Evolutionary conservation across 2,113 vertebrate species (phyloP).

Genomic region (Pampusana beccarii): DNA sequence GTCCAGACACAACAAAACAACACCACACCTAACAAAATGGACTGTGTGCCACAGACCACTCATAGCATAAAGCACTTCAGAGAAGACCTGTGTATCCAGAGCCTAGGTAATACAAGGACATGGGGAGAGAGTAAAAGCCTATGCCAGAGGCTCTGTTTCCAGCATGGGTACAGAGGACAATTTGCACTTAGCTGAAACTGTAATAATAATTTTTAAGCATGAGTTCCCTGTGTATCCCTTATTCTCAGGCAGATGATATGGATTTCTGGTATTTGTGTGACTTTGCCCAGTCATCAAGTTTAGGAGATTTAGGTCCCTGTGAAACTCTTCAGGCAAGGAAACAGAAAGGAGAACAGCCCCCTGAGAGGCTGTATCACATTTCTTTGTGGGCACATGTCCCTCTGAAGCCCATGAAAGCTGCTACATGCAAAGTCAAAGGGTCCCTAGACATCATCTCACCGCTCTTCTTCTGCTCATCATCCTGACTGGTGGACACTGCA

Average conservation of each 20-base stretch:
- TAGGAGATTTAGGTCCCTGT: background rate
- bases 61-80: background rate
- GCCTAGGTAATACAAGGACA: background rate
- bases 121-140: background rate
- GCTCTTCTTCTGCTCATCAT: background rate
- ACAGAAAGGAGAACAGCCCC: background rate
- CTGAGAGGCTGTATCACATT: background rate
- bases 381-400: background rate
- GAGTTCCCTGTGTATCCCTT: background rate
- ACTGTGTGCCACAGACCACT: rapidly evolving
- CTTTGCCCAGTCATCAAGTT: background rate
- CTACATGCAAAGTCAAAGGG: background rate
- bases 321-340: background rate
- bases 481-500: background rate
- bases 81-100: background rate
- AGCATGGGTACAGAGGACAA: background rate
- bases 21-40: background rate
- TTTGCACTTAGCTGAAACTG: background rate
- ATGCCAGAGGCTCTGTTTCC: background rate
- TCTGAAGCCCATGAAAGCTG: background rate
- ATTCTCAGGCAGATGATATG: background rate
- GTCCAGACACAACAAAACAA: background rate
- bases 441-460: background rate
- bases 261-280: background rate
- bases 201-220: background rate